phyloP scores from a whole-genome alignment of 2,113 vertebrate species.

The Hemibagrus wyckioides region DNA sequence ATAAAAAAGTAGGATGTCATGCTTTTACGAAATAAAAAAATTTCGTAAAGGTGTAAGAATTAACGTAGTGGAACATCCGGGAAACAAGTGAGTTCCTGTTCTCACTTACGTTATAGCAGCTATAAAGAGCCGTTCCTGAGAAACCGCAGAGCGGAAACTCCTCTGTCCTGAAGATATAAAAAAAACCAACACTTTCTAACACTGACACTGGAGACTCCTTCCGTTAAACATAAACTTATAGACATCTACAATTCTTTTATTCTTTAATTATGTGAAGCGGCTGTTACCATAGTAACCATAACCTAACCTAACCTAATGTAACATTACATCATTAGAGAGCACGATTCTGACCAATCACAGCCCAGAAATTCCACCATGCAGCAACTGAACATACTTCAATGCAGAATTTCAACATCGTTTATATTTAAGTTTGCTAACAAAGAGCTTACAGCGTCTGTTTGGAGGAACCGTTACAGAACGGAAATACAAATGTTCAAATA shows the following conservation, averaged over 20 bases:
- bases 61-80: conserved; percentile 1
- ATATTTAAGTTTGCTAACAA: neutral
- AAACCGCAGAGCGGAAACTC: neutral
- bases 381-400: neutral
- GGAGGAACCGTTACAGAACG: neutral
- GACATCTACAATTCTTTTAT: neutral
- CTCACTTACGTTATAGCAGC: conserved; percentile 21
- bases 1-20: neutral
- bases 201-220: neutral
- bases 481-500: neutral
- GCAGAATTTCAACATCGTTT: neutral
- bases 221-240: neutral
- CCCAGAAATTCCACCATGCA: neutral
- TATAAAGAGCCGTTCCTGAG: conserved; percentile 8
- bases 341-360: conserved; percentile 3
- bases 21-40: neutral
- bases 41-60: neutral
- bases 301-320: too few species aligned
- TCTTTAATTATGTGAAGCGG: neutral
- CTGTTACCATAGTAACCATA: neutral
- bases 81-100: conserved; percentile 10
- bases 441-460: neutral
- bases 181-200: neutral
- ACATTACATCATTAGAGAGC: too few species aligned
- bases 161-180: neutral